Evolutionary conservation across 1,140 invertebrate species (phyloP), one percentile per base, ranked within the genome.

Genomic region (Drosophila triauraria): DNA sequence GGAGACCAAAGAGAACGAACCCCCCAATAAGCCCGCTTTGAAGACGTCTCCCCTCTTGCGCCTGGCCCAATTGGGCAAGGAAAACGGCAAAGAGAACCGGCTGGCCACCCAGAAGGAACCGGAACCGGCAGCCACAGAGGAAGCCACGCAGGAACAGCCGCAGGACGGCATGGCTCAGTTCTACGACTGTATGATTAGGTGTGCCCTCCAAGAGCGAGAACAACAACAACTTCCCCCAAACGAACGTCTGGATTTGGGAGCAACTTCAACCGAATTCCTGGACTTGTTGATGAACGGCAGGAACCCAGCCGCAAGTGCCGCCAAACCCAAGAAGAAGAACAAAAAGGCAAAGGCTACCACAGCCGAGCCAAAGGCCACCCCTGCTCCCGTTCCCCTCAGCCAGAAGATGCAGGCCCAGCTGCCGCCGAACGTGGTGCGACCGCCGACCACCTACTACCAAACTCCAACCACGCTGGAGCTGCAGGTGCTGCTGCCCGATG

Each of bases 391-490:
- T 17, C 10, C 51, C 17, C 10, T 38, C 3, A 43, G 6, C 9
- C 2, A 10, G 50, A n/a, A 32, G 12, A n/a, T 20, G 3, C n/a
- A 48, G 2, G 15, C 17, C 4, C 17, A 42, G 2, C 17, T 40
- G 0, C 53, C 61, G 0, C 9, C n/a, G 4, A 35, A 60, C 50
- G 51, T 67, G 2, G 12, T 40, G n/a, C 61, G 74, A 0, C 79
- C 79, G 3, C 46, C 70, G 7, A 75, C 77, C 0, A 62, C 27
- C 1, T 82, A 82, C 20, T 82, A 82, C 25, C 79, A 82, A 27
- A 82, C 79, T 2, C 13, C 1, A 10, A 54, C n/a, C 20, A 82
- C 61, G 0, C 20, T 82, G 23, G 79, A 82, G 15, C 25, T 82
- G 9, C 79, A 82, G 9, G 48, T 82, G 0, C 4, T 42, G 1